phyloP scores from a whole-genome alignment of 2,113 vertebrate genomes.

The Hepsetus odoe region DNA sequence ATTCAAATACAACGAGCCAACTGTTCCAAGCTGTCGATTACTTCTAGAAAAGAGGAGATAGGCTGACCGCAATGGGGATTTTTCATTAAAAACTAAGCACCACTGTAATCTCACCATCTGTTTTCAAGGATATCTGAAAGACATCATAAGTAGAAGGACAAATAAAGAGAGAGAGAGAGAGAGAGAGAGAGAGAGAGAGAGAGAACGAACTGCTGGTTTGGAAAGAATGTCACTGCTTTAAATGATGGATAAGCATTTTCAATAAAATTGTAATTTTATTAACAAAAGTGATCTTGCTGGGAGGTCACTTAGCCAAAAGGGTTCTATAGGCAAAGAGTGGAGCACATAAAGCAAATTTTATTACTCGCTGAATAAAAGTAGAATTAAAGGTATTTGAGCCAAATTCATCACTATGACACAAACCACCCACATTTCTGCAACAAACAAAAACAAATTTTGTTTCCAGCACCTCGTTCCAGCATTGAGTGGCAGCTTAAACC shows the following conservation, averaged over 20 bases:
- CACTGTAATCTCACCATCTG: constrained; percentile 37
- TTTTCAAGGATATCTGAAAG: constrained; percentile 26
- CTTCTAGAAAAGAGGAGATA: constrained; percentile 11
- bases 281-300: no score
- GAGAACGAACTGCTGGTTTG: not conserved
- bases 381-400: no score
- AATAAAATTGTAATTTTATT: no score
- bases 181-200: not conserved
- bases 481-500: no score
- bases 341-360: no score
- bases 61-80: constrained; percentile 18
- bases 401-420: no score
- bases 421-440: no score
- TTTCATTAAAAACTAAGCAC: constrained; percentile 39
- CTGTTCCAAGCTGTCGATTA: constrained; percentile 31
- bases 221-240: not conserved
- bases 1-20: constrained; percentile 16
- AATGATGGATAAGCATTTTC: not conserved
- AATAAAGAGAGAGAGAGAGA: constrained; percentile 6
- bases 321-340: no score
- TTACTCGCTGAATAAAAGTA: no score
- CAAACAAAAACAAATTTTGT: no score
- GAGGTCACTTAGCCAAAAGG: no score
- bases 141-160: constrained; percentile 18
- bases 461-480: no score